These are phyloP conservation scores for Pheosia gnoma DNA, from an alignment of 2,888 invertebrate species.

Conservation along the genomic window DNA sequence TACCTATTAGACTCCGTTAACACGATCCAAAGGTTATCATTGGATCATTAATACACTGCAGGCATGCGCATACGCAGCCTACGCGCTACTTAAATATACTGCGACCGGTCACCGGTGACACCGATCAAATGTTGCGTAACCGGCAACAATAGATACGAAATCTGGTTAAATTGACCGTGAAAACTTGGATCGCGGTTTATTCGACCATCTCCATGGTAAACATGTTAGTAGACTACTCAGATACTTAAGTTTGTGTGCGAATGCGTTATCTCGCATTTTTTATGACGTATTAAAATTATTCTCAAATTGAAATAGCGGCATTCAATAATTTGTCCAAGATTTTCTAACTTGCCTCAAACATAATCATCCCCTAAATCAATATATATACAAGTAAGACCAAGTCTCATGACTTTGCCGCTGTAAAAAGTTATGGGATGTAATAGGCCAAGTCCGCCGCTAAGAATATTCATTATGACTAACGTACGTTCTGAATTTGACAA, in stretches of 20 bases:
- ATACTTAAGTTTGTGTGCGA: too few species aligned
- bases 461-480: not conserved
- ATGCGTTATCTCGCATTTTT: too few species aligned
- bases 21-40: conserved; percentile 13
- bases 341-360: too few species aligned
- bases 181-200: not conserved
- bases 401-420: too few species aligned
- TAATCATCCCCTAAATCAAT: too few species aligned
- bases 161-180: conserved; percentile 4
- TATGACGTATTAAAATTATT: too few species aligned
- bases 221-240: too few species aligned
- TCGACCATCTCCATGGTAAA: not conserved
- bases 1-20: not conserved
- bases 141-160: conserved; percentile 17
- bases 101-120: conserved; percentile 7
- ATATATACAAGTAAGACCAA: too few species aligned
- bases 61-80: conserved; percentile 29
- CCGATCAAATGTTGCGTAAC: conserved; percentile 24
- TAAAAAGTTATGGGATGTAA: too few species aligned
- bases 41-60: conserved; percentile 15
- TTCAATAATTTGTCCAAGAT: too few species aligned
- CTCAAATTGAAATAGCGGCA: too few species aligned
- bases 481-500: not conserved
- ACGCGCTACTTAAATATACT: conserved; percentile 18
- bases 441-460: not conserved